phyloP scores from a whole-genome alignment of 2,888 invertebrate species.

The Cremastobaeus sp. region DNA sequence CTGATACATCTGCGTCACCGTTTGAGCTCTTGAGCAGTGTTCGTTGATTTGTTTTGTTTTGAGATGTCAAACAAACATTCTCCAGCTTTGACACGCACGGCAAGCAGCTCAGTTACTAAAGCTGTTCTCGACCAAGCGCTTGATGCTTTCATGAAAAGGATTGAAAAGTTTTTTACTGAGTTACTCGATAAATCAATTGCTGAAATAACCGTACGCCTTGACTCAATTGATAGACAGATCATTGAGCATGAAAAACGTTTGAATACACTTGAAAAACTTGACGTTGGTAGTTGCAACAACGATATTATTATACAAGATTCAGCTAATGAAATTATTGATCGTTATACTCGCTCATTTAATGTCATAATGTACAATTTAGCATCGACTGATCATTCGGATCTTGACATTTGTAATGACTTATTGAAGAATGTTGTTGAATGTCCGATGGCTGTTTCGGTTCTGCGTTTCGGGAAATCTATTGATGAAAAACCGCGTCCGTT shows the following conservation, averaged over 20 bases:
- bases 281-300: neutral
- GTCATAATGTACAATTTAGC: neutral
- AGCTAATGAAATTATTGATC: neutral
- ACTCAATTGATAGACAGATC: neutral
- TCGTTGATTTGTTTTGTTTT: neutral
- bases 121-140: neutral
- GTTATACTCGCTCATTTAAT: slow-evolving; percentile 1
- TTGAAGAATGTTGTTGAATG: neutral
- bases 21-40: no score
- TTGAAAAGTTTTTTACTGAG: neutral
- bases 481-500: slow-evolving; percentile 2
- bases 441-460: neutral
- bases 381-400: neutral
- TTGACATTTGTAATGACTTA: neutral
- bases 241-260: neutral
- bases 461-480: neutral
- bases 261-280: neutral
- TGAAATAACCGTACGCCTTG: neutral
- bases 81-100: neutral
- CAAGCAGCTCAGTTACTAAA: neutral
- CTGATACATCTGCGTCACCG: neutral
- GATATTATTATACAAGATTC: neutral
- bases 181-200: neutral
- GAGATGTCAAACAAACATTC: neutral
- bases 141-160: neutral